phyloP scores from a whole-genome alignment of 2,888 invertebrate genomes.

The Drosophila anceps region DNA sequence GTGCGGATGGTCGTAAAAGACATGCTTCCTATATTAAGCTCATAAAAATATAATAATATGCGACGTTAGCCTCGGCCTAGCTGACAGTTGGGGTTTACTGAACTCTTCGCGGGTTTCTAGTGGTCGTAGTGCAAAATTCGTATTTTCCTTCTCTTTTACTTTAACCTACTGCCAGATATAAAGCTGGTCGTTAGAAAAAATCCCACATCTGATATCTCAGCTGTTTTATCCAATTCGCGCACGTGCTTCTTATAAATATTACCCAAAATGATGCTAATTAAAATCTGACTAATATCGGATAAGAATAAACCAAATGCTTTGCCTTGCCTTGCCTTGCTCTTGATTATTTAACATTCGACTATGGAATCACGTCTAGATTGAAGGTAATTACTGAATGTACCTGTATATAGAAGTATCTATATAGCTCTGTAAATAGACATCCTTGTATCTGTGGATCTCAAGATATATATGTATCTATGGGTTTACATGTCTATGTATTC shows the following conservation, averaged over 20 bases:
- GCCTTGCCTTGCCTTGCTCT: neutral
- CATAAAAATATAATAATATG: conserved; percentile 12
- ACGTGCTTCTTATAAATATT: conserved; percentile 17
- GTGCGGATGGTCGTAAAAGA: conserved; percentile 13
- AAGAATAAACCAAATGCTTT: conserved; percentile 6
- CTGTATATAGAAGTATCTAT: neutral
- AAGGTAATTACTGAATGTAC: conserved; percentile 16
- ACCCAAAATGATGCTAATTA: conserved; percentile 20
- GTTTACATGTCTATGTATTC: neutral
- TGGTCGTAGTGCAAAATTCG: neutral
- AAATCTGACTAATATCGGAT: conserved; percentile 9
- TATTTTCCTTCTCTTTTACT: conserved; percentile 10
- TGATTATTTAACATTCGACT: conserved; percentile 2
- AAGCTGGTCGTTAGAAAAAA: neutral
- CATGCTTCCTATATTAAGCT: conserved; percentile 29
- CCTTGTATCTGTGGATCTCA: neutral
- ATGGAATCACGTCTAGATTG: conserved; percentile 26
- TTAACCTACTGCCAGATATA: conserved; percentile 15
- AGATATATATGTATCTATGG: neutral
- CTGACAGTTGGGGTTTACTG: conserved; percentile 14
- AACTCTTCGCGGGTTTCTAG: neutral
- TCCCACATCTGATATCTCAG: neutral
- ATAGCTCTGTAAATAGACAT: neutral
- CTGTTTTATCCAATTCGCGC: conserved; percentile 4
- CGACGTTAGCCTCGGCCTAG: conserved; percentile 8